A percentile compares a stretch with the other conserved stretches of the same genome.
phyloP scores from a whole-genome alignment of 2,888 invertebrate genomes.

The Cynaeus angustus region DNA sequence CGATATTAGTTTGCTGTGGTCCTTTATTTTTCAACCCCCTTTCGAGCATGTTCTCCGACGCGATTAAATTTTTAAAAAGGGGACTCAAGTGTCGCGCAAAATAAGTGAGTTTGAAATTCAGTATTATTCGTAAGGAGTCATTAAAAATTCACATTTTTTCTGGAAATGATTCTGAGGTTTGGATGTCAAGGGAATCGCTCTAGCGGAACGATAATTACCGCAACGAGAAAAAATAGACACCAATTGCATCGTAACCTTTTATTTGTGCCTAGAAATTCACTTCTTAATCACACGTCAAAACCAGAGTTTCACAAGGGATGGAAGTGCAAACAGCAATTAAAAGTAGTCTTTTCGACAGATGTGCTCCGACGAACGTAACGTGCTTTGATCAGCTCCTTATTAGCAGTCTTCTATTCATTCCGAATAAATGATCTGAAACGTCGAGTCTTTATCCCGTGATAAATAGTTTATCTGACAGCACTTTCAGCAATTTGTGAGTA shows the following conservation, averaged over 20 bases:
- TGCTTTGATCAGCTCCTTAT: slow-evolving; percentile 15
- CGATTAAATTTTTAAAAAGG: slow-evolving; percentile 27
- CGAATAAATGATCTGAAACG: slow-evolving; percentile 15
- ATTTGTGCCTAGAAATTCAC: too few relatives aligned
- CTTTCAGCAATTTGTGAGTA: background rate
- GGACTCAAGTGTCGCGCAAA: background rate
- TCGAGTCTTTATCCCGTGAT: background rate
- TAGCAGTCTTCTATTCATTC: slow-evolving; percentile 8
- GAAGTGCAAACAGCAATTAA: background rate
- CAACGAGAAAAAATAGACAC: too few relatives aligned
- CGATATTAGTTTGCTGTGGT: slow-evolving; percentile 37
- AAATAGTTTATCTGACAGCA: background rate
- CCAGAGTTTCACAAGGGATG: background rate
- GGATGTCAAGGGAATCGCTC: too few relatives aligned
- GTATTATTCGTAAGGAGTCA: too few relatives aligned
- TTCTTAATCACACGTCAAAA: background rate
- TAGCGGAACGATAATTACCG: too few relatives aligned
- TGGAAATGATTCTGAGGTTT: too few relatives aligned
- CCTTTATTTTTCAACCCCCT: slow-evolving; percentile 35
- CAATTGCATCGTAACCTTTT: too few relatives aligned
- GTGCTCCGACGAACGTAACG: background rate
- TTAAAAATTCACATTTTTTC: too few relatives aligned
- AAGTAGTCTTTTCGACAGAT: background rate
- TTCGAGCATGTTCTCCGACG: slow-evolving; percentile 15
- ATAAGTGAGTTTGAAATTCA: too few relatives aligned